These are phyloP conservation scores for Gobio gobio DNA, from an alignment of 2,113 vertebrate genomes.

Conservation along the genomic window DNA sequence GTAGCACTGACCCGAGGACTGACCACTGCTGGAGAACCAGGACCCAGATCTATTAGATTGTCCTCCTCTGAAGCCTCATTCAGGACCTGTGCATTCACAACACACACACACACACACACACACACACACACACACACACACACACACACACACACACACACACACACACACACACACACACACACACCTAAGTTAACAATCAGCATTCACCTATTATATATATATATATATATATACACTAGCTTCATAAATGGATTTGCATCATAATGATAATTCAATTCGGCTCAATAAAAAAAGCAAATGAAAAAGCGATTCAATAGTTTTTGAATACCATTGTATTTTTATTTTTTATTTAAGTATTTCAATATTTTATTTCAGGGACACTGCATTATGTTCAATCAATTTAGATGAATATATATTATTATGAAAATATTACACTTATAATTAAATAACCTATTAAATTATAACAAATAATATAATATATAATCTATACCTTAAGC, in stretches of 20 bases:
- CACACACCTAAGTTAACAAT: background rate
- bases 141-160: too few relatives aligned
- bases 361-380: background rate
- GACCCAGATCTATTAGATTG: conserved; percentile 96
- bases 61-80: conserved; percentile 92
- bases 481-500: too few relatives aligned
- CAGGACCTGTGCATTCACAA: conserved; percentile 79
- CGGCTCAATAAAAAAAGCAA: background rate
- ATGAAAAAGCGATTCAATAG: background rate
- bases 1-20: conserved; percentile 82
- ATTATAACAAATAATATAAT: too few relatives aligned
- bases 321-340: background rate
- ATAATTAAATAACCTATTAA: too few relatives aligned
- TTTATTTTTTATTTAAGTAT: background rate
- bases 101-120: background rate
- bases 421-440: background rate
- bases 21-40: conserved; percentile 94
- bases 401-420: too few relatives aligned
- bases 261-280: background rate
- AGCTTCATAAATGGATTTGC: background rate
- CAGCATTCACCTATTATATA: background rate
- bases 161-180: background rate
- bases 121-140: background rate
- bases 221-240: too few relatives aligned
- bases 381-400: too few relatives aligned